These are phyloP conservation scores for Acromyrmex echinatior DNA, from an alignment of 1,140 invertebrate species.

Conservation along the genomic window DNA sequence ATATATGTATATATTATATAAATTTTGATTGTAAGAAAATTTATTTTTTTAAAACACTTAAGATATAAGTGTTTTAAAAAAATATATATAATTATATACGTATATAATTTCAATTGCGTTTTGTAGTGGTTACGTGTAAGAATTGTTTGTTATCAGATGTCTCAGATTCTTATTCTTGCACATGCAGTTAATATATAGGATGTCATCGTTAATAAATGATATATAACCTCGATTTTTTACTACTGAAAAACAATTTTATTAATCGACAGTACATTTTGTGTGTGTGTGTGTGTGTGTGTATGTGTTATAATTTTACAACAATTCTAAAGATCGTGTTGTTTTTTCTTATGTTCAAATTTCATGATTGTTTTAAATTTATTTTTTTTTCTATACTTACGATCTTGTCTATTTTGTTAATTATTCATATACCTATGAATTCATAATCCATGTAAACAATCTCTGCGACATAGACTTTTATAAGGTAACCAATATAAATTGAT, in stretches of 20 bases:
- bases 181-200: not conserved
- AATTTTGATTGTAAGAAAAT: not conserved
- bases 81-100: too few relatives aligned
- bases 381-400: not conserved
- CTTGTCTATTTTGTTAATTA: not conserved
- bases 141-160: not conserved
- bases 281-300: too few relatives aligned
- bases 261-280: not conserved
- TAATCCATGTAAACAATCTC: not conserved
- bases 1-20: not conserved
- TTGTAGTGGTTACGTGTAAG: not conserved
- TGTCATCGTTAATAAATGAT: not conserved
- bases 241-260: not conserved
- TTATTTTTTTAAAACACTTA: not conserved
- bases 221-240: not conserved
- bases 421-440: not conserved
- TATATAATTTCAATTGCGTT: not conserved
- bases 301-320: too few relatives aligned
- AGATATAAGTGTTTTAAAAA: too few relatives aligned
- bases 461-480: not conserved
- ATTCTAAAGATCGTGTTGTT: too few relatives aligned
- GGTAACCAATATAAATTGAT: not conserved
- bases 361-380: too few relatives aligned
- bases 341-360: too few relatives aligned
- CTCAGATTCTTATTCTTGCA: not conserved